phyloP scores from a whole-genome alignment of 2,888 invertebrate species.

The Tethea ocularis region DNA sequence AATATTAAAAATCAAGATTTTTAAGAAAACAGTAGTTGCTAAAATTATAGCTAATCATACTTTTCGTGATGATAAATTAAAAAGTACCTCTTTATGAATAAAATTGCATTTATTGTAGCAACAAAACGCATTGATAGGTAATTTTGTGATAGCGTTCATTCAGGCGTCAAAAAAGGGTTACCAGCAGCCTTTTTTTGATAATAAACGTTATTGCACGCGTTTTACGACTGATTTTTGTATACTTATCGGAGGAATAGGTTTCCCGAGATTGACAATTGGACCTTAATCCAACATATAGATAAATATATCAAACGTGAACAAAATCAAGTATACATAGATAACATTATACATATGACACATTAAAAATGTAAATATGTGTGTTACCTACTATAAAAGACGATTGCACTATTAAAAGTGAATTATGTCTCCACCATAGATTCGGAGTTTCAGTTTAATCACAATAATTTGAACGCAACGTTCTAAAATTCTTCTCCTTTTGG shows the following conservation, averaged over 20 bases:
- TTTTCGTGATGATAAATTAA: too few relatives aligned
- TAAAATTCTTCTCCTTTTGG: not conserved
- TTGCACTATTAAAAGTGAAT: not conserved
- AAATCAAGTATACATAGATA: too few relatives aligned
- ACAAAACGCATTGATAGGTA: too few relatives aligned
- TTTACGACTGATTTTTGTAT: too few relatives aligned
- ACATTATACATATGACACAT: not conserved
- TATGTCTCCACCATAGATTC: not conserved
- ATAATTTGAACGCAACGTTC: not conserved
- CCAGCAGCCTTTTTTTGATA: not conserved
- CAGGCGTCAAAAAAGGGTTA: not conserved
- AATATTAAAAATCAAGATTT: not conserved
- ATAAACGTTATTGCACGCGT: too few relatives aligned
- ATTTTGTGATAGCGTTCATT: not conserved
- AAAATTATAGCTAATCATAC: not conserved
- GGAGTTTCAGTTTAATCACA: not conserved
- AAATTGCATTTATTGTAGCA: not conserved
- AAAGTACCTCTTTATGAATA: not conserved
- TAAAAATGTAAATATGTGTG: not conserved
- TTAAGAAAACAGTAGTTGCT: not conserved
- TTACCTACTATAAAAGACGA: not conserved
- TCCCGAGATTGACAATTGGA: too few relatives aligned
- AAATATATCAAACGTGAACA: not conserved
- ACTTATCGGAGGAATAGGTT: too few relatives aligned
- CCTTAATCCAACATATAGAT: not conserved